phyloP scores from a whole-genome alignment of 2,888 invertebrate species.

The Thalpophila matura region DNA sequence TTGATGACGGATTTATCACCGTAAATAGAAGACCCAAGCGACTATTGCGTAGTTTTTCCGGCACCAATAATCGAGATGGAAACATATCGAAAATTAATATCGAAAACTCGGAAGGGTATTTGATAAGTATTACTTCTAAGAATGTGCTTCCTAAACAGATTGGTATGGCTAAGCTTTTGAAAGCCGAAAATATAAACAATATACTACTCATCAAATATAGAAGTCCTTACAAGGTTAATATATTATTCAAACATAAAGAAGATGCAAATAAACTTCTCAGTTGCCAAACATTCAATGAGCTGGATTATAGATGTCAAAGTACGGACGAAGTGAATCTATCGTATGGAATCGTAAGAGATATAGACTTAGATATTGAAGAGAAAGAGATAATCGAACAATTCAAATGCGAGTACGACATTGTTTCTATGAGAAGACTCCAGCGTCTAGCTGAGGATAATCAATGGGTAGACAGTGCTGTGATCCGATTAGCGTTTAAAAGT shows the following conservation, averaged over 20 bases:
- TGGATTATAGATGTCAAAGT: background rate
- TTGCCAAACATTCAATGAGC: no score
- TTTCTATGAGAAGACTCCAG: background rate
- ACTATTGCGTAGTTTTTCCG: background rate
- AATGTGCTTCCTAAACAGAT: no score
- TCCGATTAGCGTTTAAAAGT: constrained; percentile 5
- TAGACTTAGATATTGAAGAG: background rate
- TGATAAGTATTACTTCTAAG: no score
- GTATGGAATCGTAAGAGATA: background rate
- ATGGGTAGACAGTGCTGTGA: constrained; percentile 1
- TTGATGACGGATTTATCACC: constrained; percentile 13
- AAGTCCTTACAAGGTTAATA: background rate
- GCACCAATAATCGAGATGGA: no score
- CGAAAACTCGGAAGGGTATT: no score
- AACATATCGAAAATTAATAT: no score
- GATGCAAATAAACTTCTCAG: no score
- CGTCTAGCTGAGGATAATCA: background rate
- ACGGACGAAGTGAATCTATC: background rate
- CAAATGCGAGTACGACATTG: background rate
- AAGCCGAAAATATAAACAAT: background rate
- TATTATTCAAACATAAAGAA: background rate
- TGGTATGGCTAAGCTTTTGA: no score
- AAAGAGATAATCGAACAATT: background rate
- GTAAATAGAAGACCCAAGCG: constrained; percentile 9
- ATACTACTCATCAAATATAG: background rate